Conservation (phyloP, 2,113 vertebrate species). For the Ascaphus truei region DNA sequence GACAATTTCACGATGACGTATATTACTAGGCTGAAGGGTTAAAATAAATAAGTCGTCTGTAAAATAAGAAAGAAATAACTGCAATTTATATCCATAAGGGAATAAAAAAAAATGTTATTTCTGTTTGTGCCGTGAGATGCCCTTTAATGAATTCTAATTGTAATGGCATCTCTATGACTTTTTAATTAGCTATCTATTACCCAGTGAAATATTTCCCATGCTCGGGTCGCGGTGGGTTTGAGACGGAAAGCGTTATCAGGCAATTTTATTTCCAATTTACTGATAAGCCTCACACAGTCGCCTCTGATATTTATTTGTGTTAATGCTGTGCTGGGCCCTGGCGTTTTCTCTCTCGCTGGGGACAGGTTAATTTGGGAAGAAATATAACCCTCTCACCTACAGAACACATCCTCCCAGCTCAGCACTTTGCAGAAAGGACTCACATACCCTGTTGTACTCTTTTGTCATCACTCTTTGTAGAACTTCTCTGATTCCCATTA, state of each 20-base stretch:
- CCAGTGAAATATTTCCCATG: conserved; percentile 1
- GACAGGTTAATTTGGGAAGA: conserved; percentile 32
- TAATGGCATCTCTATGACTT: neutral
- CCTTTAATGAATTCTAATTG: conserved; percentile 3
- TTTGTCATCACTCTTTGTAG: conserved; percentile 19
- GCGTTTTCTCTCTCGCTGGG: conserved; percentile 11
- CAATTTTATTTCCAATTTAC: conserved; percentile 15
- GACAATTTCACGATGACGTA: too few species aligned
- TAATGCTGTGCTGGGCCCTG: conserved; percentile 24
- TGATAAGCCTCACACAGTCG: conserved; percentile 12
- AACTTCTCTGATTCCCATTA: conserved; percentile 26
- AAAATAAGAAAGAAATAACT: neutral
- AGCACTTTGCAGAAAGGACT: conserved; percentile 26
- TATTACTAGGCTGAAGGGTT: too few species aligned
- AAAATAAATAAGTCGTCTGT: neutral
- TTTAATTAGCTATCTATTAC: conserved; percentile 31
- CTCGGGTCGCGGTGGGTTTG: neutral
- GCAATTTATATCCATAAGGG: neutral
- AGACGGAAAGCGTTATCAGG: neutral
- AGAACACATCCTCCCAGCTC: conserved; percentile 32
- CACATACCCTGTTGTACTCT: neutral
- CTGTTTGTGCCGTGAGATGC: neutral
- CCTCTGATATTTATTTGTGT: conserved; percentile 22
- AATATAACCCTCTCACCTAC: conserved; percentile 21
- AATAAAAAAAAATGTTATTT: neutral